Evolutionary conservation across 1,140 invertebrate genomes (phyloP), one percentile per base, ranked within the genome.

Genomic region (Pantala flavescens): DNA sequence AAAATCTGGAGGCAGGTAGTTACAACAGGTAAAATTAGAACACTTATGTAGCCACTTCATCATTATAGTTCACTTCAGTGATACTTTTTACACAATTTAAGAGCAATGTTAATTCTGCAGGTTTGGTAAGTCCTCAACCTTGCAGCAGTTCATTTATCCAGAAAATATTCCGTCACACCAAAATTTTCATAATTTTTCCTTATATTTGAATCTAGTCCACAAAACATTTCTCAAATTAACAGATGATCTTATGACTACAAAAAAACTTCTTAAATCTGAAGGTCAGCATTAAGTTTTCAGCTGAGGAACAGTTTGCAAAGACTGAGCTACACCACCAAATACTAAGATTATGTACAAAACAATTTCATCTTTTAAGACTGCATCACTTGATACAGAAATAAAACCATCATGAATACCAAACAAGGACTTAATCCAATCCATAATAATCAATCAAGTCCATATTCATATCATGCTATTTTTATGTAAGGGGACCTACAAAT

Each of bases 21-120:
- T 63, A 63, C 49, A 63, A 63, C 49, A 63, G 49, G 49, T 63
- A 63, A 63, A 63, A 63, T 21, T 63, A 63, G 49, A 16, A 63
- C 49, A 63, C 49, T 63, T 16, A 63, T 21, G n/a, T 63, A 63
- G 49, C 28, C 28, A 36, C 3, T 63, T 63, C 49, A 7, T 63
- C 49, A 36, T 63, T 12, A 7, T 21, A 63, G 12, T 63, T 63
- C 49, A 63, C 49, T 19, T 21, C 49, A 19, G 14, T 63, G 49
- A 12, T 16, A 3, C 49, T 21, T 21, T 63, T 19, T 19, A 16
- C 14, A 63, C 14, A 63, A 63, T 12, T 19, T 21, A 63, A 63
- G 49, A 21, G n/a, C 49, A 63, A 63, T 63, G 49, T 63, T 63
- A 63, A 63, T 19, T 3, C 49, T 63, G n/a, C 49, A 63, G 49